Conservation (phyloP, 2,888 invertebrate species). For the Caenorhabditis sinica region DNA sequence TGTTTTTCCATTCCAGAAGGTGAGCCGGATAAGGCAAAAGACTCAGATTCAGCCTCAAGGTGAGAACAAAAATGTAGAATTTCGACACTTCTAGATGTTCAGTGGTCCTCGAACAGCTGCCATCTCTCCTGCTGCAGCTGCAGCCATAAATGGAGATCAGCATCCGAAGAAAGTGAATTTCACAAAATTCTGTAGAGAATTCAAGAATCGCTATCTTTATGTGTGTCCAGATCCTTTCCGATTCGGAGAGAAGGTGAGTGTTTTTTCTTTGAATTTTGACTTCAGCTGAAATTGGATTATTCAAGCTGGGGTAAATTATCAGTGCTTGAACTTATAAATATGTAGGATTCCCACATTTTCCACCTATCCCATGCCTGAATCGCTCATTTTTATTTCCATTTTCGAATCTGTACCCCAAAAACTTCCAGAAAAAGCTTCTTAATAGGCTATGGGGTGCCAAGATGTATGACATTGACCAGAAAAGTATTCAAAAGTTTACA, state of each 20-base stretch:
- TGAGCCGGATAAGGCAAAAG: constrained; percentile 56
- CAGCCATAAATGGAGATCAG: not conserved
- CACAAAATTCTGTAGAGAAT: constrained; percentile 78
- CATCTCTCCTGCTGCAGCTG: constrained; percentile 6
- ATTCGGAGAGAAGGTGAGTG: constrained; percentile 72
- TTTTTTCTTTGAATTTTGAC: not conserved
- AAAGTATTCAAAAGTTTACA: no score
- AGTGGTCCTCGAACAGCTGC: constrained; percentile 1
- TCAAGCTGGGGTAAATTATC: no score
- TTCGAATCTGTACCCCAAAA: no score
- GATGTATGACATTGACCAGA: no score
- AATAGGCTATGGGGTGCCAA: no score
- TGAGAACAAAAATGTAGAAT: not conserved
- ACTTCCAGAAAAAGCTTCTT: no score
- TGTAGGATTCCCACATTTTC: no score
- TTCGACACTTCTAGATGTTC: not conserved
- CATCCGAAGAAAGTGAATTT: constrained; percentile 67
- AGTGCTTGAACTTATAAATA: no score
- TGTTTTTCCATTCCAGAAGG: constrained; percentile 72
- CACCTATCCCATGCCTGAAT: no score
- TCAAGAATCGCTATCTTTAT: constrained; percentile 81
- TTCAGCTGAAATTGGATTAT: not conserved
- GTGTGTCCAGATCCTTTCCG: constrained; percentile 81
- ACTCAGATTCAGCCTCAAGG: not conserved
- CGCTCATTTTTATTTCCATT: no score